phyloP scores from a whole-genome alignment of 2,113 vertebrate species.

The Neotoma lepida region DNA sequence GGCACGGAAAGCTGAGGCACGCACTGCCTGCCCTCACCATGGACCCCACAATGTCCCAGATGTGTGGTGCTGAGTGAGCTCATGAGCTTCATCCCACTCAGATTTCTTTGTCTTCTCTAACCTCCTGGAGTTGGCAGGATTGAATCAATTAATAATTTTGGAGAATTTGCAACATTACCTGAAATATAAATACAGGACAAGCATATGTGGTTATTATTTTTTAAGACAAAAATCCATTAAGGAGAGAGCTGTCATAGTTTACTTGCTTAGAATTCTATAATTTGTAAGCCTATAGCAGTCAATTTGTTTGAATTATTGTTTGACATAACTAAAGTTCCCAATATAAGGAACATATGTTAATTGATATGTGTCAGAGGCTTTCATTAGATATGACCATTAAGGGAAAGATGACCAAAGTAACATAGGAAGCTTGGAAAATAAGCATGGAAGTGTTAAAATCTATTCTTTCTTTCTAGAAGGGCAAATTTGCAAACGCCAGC shows the following conservation, averaged over 20 bases:
- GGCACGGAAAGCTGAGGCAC: background rate
- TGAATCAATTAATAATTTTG: conserved; percentile 38
- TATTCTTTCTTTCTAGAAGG: conserved; percentile 31
- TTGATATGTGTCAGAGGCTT: background rate
- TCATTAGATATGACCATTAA: background rate
- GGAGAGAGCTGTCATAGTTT: conserved; percentile 1
- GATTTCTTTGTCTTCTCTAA: background rate
- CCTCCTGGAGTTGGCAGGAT: background rate
- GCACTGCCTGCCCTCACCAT: background rate
- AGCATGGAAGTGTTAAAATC: background rate
- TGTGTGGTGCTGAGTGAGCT: background rate
- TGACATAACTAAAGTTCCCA: conserved; percentile 34
- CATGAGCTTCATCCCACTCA: background rate
- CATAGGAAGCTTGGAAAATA: conserved; percentile 9
- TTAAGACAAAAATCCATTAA: conserved; percentile 17
- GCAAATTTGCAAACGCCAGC: conserved; percentile 2
- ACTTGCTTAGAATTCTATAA: conserved; percentile 37
- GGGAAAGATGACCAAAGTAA: background rate
- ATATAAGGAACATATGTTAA: background rate
- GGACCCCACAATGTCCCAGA: background rate
- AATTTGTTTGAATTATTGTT: background rate
- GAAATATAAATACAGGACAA: background rate
- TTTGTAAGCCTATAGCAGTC: background rate
- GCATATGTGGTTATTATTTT: background rate
- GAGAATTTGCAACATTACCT: background rate